A percentile compares a stretch with the other conserved stretches of the same genome.
phyloP scores from a whole-genome alignment of 2,113 vertebrate genomes.

The Eidolon helvum region DNA sequence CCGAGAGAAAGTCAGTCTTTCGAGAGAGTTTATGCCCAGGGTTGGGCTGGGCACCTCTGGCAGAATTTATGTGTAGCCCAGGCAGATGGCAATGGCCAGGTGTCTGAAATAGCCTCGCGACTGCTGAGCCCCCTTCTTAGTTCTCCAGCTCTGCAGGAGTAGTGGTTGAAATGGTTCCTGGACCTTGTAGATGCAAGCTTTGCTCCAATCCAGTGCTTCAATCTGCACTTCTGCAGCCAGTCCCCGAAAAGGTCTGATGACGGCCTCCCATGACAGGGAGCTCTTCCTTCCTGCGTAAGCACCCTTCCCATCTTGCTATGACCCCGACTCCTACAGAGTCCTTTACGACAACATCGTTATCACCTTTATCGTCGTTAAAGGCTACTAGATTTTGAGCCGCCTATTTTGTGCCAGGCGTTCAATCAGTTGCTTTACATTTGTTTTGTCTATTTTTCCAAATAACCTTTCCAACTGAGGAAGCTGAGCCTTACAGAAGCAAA shows the following conservation, averaged over 20 bases:
- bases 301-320: not conserved
- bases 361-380: not conserved
- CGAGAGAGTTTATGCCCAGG: not conserved
- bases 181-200: not conserved
- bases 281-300: not conserved
- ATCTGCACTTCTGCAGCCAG: rapidly evolving
- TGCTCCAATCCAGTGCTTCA: no score
- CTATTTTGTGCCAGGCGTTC: not conserved
- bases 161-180: not conserved
- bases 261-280: no score
- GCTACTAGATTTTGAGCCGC: not conserved
- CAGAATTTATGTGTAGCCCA: not conserved
- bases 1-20: constrained; percentile 66
- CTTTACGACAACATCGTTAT: not conserved
- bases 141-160: not conserved
- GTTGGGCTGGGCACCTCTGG: not conserved
- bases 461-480: not conserved
- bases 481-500: not conserved
- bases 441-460: not conserved
- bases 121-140: constrained; percentile 51
- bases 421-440: not conserved
- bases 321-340: not conserved
- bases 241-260: not conserved
- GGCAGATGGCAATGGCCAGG: not conserved
- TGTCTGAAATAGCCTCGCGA: not conserved